Conservation (phyloP, 1,140 invertebrate genomes). For the Cherax quadricarinatus region DNA sequence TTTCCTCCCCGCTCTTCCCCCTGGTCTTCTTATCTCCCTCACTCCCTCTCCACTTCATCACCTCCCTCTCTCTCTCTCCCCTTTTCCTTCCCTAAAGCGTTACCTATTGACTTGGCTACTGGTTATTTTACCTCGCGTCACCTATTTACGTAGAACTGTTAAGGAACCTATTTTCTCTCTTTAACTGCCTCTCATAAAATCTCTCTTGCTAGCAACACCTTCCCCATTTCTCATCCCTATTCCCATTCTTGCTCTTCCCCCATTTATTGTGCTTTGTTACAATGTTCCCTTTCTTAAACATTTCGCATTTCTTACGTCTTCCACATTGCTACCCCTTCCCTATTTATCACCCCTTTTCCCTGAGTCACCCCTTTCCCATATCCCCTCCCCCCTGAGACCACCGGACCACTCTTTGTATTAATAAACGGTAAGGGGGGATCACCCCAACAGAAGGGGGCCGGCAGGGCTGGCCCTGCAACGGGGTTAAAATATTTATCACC, state of each 20-base stretch:
- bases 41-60: not conserved
- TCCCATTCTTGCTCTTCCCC: not conserved
- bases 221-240: not conserved
- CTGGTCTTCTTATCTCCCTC: not conserved
- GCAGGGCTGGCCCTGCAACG: slow-evolving; percentile 35
- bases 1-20: not conserved
- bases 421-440: slow-evolving; percentile 42
- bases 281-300: too few species aligned
- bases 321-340: not conserved
- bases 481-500: slow-evolving; percentile 55
- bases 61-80: not conserved
- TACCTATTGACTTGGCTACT: too few species aligned
- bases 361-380: not conserved
- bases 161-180: too few species aligned
- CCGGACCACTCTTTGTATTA: slow-evolving; percentile 35
- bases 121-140: too few species aligned
- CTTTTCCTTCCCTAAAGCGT: too few species aligned
- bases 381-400: not conserved
- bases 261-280: not conserved
- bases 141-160: too few species aligned
- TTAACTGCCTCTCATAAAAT: too few species aligned
- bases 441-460: slow-evolving; percentile 3
- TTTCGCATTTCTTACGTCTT: too few species aligned
- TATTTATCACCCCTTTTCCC: not conserved
- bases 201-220: too few species aligned